These are phyloP conservation scores for Linnaemya vulpina DNA, from an alignment of 2,888 invertebrate species.

Conservation along the genomic window DNA sequence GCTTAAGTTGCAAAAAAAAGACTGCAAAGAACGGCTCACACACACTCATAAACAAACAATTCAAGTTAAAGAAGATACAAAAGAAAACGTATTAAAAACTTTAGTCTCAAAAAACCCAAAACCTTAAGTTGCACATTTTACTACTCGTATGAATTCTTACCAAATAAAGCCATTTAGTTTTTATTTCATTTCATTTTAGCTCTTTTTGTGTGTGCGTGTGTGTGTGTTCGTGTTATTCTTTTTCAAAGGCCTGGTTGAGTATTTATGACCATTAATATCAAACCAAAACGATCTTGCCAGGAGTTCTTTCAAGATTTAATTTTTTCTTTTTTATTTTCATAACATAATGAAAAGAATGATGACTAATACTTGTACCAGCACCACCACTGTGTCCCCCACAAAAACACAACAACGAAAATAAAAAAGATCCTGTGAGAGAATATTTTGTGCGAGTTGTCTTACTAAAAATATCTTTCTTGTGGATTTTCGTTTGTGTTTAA, in stretches of 20 bases:
- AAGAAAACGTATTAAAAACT: background rate
- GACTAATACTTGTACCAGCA: slow-evolving; percentile 50
- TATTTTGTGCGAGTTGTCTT: slow-evolving; percentile 34
- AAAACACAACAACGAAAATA: slow-evolving; percentile 9
- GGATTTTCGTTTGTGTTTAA: slow-evolving; percentile 29
- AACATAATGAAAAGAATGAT: slow-evolving; percentile 46
- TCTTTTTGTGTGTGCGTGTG: too few species aligned
- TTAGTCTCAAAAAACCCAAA: slow-evolving; percentile 34
- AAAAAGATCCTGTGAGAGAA: slow-evolving; percentile 70
- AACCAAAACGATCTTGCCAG: slow-evolving; percentile 69
- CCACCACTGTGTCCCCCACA: slow-evolving; percentile 41
- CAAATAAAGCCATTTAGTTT: slow-evolving; percentile 61
- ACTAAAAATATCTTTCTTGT: slow-evolving; percentile 26
- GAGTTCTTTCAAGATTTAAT: slow-evolving; percentile 63
- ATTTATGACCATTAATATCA: slow-evolving; percentile 64
- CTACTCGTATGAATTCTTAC: slow-evolving; percentile 41
- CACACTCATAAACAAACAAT: slow-evolving; percentile 3
- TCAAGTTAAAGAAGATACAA: slow-evolving; percentile 35
- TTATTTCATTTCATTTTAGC: slow-evolving; percentile 43
- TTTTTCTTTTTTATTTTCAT: background rate
- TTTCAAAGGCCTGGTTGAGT: slow-evolving; percentile 42
- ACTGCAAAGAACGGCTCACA: slow-evolving; percentile 8
- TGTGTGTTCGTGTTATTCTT: slow-evolving; percentile 44
- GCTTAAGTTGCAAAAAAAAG: slow-evolving; percentile 20
- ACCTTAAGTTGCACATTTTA: slow-evolving; percentile 36